Evolutionary conservation across 1,140 invertebrate species (phyloP).

Genomic region (Hycleus phaleratus): DNA sequence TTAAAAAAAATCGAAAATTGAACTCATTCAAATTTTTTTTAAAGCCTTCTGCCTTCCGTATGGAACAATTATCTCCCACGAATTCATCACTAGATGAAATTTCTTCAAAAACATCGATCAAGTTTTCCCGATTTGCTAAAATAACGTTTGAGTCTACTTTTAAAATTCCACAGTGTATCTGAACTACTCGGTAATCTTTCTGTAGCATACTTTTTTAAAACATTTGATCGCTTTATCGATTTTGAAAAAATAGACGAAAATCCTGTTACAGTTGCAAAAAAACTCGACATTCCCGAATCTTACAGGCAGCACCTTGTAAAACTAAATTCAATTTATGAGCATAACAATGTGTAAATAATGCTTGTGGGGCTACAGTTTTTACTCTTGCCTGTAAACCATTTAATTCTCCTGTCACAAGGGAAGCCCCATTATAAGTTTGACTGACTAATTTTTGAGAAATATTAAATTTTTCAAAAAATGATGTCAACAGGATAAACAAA

Average conservation of each 20-base stretch:
- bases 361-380: constrained; percentile 24
- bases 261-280: constrained; percentile 19
- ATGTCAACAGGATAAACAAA: constrained; percentile 23
- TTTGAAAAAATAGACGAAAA: constrained; percentile 13
- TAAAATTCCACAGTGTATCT: constrained; percentile 8
- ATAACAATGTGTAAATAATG: constrained; percentile 34
- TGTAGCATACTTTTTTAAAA: not conserved
- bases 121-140: not conserved
- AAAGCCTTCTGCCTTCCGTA: not conserved
- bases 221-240: not conserved
- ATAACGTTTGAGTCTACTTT: not conserved
- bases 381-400: constrained; percentile 30
- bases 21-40: not conserved
- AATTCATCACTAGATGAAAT: constrained; percentile 1
- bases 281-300: constrained; percentile 23
- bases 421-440: constrained; percentile 34
- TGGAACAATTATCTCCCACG: not conserved
- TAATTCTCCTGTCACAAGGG: constrained; percentile 28
- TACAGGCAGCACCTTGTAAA: constrained; percentile 25
- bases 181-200: not conserved
- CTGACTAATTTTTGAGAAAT: constrained; percentile 31
- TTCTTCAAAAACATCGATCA: constrained; percentile 9
- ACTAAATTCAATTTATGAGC: constrained; percentile 35
- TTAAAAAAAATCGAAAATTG: not conserved
- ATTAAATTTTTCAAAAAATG: constrained; percentile 14